Conservation (phyloP, 2,888 invertebrate genomes). For the Antheraea assamensis region DNA sequence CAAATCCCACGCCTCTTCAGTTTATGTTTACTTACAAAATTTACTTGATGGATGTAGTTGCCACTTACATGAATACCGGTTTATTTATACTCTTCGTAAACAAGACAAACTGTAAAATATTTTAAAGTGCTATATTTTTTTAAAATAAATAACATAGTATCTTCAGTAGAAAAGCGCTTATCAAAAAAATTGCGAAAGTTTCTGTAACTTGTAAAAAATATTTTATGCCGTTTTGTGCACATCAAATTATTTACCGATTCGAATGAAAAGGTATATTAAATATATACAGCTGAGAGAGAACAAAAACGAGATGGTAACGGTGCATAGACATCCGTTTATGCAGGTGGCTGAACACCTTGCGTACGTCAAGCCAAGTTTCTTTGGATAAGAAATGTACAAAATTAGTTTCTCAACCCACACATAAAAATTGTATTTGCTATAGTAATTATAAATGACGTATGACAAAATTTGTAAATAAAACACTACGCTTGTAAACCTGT, state of each 20-base stretch:
- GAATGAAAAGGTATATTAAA: conserved; percentile 1
- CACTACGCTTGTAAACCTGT: neutral
- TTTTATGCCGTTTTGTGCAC: neutral
- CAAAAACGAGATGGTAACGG: conserved; percentile 21
- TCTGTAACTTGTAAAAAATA: neutral
- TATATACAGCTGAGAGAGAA: conserved; percentile 10
- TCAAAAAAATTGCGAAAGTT: neutral
- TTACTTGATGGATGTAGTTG: neutral
- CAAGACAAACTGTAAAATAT: no score
- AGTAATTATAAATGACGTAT: neutral
- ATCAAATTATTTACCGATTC: neutral
- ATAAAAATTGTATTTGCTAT: neutral
- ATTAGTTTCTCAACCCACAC: conserved; percentile 4
- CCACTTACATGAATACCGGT: neutral
- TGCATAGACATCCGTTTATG: conserved; percentile 40
- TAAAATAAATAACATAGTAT: neutral
- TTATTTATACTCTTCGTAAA: neutral
- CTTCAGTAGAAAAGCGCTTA: neutral
- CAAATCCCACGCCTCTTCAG: conserved; percentile 11
- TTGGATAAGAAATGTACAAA: conserved; percentile 3
- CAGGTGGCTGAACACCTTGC: conserved; percentile 65
- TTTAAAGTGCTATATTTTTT: neutral
- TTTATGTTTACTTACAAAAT: conserved; percentile 1
- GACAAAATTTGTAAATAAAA: neutral
- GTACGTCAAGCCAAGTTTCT: conserved; percentile 26